phyloP scores from a whole-genome alignment of 2,113 vertebrate genomes.

The Saccopteryx leptura region DNA sequence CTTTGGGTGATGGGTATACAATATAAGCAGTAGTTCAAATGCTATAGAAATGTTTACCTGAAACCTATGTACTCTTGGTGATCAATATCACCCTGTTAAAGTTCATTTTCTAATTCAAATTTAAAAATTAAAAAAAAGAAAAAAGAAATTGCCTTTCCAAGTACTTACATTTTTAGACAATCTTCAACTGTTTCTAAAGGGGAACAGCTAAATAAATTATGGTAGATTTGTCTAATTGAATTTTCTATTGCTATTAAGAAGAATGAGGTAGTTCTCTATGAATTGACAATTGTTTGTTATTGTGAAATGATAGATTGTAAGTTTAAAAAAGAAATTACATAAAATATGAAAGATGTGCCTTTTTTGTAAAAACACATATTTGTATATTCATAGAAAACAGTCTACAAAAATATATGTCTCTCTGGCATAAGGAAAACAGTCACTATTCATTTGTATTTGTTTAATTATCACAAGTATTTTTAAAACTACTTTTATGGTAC shows the following conservation, averaged over 20 bases:
- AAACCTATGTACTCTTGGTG: too few species aligned
- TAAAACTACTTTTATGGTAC: neutral
- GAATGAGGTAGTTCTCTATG: neutral
- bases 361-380: slow-evolving; percentile 14
- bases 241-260: slow-evolving; percentile 12
- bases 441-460: neutral
- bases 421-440: neutral
- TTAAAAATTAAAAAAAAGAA: too few species aligned
- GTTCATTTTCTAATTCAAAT: too few species aligned
- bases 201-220: slow-evolving; percentile 11
- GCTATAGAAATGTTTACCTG: too few species aligned
- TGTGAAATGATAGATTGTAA: slow-evolving; percentile 17
- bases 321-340: neutral
- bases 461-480: slow-evolving; percentile 30
- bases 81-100: too few species aligned
- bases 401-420: neutral
- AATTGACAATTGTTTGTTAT: neutral
- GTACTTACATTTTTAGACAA: neutral
- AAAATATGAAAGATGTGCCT: neutral
- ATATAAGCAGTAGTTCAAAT: too few species aligned
- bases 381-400: neutral
- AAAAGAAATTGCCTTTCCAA: neutral
- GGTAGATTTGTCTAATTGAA: neutral
- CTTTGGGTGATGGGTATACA: too few species aligned
- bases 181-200: neutral